Base-by-base conservation (phyloP, 1,140 invertebrate genomes). In the Solenopsis invicta region DNA sequence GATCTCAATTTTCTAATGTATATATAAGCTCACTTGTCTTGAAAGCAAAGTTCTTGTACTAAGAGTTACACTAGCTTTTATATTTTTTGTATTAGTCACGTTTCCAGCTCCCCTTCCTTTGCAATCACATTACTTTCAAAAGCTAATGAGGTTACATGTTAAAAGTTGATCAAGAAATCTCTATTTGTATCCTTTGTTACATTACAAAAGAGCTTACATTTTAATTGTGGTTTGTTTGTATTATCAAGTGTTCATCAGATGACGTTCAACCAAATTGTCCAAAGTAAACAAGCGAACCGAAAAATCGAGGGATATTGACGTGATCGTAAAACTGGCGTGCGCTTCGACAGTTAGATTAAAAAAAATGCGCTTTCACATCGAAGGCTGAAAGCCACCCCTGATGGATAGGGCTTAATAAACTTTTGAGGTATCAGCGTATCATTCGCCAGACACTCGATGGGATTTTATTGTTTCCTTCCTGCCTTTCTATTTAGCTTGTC, bases 351-450 rank as follows among this genome's bases (percentile, higher is more conserved):
- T 56, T 64, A 69, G 89, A 89, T 90, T 90, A 89, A 90, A 90
- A 90, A 90, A 90, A 88, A 86, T 77, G 52, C 24, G 52, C 29
- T 72, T 59, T 41, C 81, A 4, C 34, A 18, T 82, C 62, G 87
- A 74, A 77, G 54, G 62, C 85, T 48, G 50, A 89, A 90, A 88
- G 86, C 69, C 69, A 62, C 54, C 72, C 71, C 29, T 90, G 89
- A 89, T 82, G 59, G 85, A 82, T 87, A 84, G 82, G 72, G 84
- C 77, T 76, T 91, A 91, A 91, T 91, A 90, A 87, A 87, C 45
- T 91, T 91, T 88, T 71, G 69, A 88, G 82, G 62, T 59, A 89
- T 91, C 88, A 81, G 80, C 75, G 89, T 76, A 90, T 87, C 89
- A 87, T 89, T 74, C 64, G 85, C 29, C 45, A 16, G 13, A 13